These are phyloP conservation scores for Megaleporinus macrocephalus DNA, from an alignment of 2,113 vertebrate species.

Conservation along the genomic window DNA sequence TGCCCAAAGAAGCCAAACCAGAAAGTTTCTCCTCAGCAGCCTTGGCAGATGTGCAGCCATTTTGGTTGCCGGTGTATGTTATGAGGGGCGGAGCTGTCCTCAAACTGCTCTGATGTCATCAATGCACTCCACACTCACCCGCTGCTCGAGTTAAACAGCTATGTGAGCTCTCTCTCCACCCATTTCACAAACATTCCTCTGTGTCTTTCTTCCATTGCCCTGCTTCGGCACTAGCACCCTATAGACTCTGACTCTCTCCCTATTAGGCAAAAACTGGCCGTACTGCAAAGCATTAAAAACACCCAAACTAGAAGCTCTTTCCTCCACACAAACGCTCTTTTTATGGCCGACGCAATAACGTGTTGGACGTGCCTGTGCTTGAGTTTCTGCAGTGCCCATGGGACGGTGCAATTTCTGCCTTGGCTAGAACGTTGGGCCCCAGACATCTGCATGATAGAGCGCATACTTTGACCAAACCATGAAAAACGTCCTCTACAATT, in stretches of 20 bases:
- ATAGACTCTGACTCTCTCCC: constrained; percentile 2
- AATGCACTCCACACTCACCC: neutral
- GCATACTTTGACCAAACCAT: neutral
- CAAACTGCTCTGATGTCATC: neutral
- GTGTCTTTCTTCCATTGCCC: constrained; percentile 20
- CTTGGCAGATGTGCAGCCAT: constrained; percentile 22
- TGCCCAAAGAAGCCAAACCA: neutral
- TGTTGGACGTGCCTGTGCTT: constrained; percentile 38
- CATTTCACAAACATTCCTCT: constrained; percentile 43
- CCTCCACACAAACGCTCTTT: constrained; percentile 29
- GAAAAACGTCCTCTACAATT: constrained; percentile 21
- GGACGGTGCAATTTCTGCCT: constrained; percentile 18
- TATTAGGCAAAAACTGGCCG: constrained; percentile 21
- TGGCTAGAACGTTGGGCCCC: neutral
- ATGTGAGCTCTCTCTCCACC: constrained; percentile 37
- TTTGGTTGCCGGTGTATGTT: neutral
- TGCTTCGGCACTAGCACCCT: constrained; percentile 20
- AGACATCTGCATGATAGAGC: constrained; percentile 23
- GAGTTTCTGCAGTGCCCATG: constrained; percentile 18
- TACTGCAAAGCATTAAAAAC: constrained; percentile 13
- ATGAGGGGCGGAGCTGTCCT: neutral
- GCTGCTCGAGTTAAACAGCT: constrained; percentile 36
- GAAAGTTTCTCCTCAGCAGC: constrained; percentile 16
- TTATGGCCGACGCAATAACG: constrained; percentile 19
- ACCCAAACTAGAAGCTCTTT: constrained; percentile 15